Evolutionary conservation across 1,140 invertebrate genomes (phyloP), one percentile per base, ranked within the genome.

Genomic region (Dinoponera quadriceps): DNA sequence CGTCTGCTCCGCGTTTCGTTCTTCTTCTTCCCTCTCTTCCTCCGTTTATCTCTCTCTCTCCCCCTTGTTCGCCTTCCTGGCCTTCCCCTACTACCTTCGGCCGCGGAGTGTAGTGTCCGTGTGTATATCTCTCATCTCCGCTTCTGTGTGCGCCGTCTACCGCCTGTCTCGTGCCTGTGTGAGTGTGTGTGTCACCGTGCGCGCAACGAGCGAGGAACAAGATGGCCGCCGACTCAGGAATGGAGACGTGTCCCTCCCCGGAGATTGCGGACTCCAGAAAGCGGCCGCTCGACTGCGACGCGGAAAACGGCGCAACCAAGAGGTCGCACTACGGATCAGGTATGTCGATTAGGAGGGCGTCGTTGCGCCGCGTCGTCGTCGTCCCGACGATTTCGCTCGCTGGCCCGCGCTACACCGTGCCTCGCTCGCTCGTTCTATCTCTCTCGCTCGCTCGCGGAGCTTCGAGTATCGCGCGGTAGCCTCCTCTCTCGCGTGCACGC

Each of bases 261-360:
- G 96, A 97, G 95, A 97, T 97, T 93, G 95, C 96, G 92, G 96
- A 97, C 95, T 97, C 96, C 92, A 96, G 97, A 94, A 98, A 98
- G 96, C 96, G 97, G 93, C 97, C 97, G 83, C 95, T 98, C 90
- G 97, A 98, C 94, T 96, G 96, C 88, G 97, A 98, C 94, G 96
- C 96, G 89, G 97, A 98, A 94, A 97, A 97, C 95, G 97, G 97
- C 89, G 96, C 97, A 89, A 97, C 97, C 85, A 98, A 98, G 95
- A 96, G 97, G 94, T 98, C 97, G 84, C 97, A 98, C 94, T 98
- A 97, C 94, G 97, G 97, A 92, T 96, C 96, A 96, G 97, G 97
- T 98, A 95, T 95, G 94, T 94, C 72, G 16, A 77, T 74, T 44
- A 44, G 38, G 9, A 44, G 55, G 48, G 5, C 33, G 62, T 83